These are phyloP conservation scores for Tanytarsus gracilentus DNA, from an alignment of 2,888 invertebrate species.

Conservation along the genomic window DNA sequence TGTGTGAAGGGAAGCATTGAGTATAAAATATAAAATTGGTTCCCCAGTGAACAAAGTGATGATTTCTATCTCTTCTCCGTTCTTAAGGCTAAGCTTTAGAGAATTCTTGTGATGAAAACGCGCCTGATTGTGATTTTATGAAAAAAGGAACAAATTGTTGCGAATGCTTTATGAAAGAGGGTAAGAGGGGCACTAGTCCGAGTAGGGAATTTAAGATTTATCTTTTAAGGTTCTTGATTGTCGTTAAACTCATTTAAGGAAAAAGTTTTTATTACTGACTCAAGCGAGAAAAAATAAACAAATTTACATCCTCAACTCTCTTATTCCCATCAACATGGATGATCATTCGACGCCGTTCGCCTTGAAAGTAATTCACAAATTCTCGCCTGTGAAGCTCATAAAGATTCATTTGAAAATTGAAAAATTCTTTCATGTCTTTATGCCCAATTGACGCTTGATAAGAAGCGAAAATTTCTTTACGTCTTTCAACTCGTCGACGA, in stretches of 20 bases:
- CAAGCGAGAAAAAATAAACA: too few species aligned
- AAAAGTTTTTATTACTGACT: too few species aligned
- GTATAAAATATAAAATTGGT: not conserved
- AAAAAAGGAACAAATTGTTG: too few species aligned
- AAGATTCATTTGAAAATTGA: conserved; percentile 20
- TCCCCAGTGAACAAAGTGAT: not conserved
- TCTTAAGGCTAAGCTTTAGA: not conserved
- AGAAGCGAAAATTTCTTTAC: too few species aligned
- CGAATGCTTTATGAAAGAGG: too few species aligned
- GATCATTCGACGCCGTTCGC: not conserved
- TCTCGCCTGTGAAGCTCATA: conserved; percentile 20
- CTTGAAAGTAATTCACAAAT: not conserved
- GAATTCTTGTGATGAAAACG: not conserved
- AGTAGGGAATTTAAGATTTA: too few species aligned
- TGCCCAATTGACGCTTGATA: too few species aligned
- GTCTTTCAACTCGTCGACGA: not conserved
- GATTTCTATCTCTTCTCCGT: too few species aligned
- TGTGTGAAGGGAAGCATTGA: not conserved
- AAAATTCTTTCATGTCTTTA: conserved; percentile 10
- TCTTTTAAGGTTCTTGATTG: conserved; percentile 13
- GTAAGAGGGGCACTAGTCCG: too few species aligned
- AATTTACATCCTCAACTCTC: too few species aligned
- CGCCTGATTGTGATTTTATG: too few species aligned
- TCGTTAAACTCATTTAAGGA: too few species aligned
- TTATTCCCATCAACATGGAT: conserved; percentile 10